These are phyloP conservation scores for Margarornis squamiger DNA, from an alignment of 2,797 vertebrate genomes.

Conservation along the genomic window DNA sequence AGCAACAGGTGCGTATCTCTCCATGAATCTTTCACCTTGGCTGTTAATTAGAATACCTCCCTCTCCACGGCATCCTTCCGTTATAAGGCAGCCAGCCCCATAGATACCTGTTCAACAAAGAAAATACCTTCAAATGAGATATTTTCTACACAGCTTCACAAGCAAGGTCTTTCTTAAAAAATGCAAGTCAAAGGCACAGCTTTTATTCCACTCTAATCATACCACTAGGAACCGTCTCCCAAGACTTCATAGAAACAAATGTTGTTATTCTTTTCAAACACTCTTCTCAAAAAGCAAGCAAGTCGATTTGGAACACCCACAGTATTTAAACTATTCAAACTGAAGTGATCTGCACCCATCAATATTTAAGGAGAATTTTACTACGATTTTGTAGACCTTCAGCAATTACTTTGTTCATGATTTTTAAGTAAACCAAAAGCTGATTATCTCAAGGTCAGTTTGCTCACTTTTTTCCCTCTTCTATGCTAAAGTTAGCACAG, in stretches of 20 bases:
- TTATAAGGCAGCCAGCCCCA: slow-evolving; percentile 96
- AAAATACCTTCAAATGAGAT: not conserved
- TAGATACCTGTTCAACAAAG: slow-evolving; percentile 87
- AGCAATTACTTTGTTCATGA: not conserved
- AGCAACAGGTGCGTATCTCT: slow-evolving; percentile 95
- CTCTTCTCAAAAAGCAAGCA: not conserved
- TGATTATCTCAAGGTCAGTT: not conserved
- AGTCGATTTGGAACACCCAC: not conserved
- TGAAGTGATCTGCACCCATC: not conserved
- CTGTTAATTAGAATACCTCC: slow-evolving; percentile 97
- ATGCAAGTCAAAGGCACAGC: not conserved
- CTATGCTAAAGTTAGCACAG: not conserved
- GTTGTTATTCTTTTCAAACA: not conserved
- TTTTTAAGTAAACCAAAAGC: not conserved
- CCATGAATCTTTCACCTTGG: slow-evolving; percentile 98
- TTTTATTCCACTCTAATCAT: not conserved
- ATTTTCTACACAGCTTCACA: not conserved
- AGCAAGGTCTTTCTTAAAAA: not conserved
- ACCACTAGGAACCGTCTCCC: not conserved
- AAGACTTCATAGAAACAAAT: not conserved
- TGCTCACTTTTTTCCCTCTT: not conserved
- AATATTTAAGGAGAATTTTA: not conserved
- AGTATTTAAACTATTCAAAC: not conserved
- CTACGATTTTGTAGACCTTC: not conserved
- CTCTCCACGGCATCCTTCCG: slow-evolving; percentile 96